A percentile compares a stretch with the other conserved stretches of the same genome.
These are phyloP conservation scores for Thripadectes ignobilis DNA, from an alignment of 2,797 vertebrate genomes.

Conservation along the genomic window DNA sequence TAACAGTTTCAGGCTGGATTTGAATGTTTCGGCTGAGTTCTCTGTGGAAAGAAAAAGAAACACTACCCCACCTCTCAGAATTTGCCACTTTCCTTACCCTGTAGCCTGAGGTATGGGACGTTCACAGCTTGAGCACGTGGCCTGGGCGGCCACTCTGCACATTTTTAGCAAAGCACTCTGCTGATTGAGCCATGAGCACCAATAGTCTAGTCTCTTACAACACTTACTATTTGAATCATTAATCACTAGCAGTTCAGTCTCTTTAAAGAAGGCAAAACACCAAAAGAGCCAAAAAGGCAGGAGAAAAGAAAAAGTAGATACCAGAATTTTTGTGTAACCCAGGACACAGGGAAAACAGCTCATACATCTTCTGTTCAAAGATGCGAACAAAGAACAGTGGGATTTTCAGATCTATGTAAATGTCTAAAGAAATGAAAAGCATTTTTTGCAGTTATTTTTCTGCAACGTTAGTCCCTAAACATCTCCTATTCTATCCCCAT, in stretches of 20 bases:
- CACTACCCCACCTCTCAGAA: not conserved
- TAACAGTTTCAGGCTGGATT: not conserved
- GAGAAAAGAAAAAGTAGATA: not conserved
- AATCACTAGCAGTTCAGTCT: not conserved
- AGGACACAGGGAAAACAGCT: not conserved
- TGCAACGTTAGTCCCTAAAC: not conserved
- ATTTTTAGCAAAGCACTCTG: not conserved
- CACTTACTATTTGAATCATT: not conserved
- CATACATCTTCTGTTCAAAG: not conserved
- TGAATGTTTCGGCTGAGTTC: not conserved
- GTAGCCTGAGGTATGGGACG: not conserved
- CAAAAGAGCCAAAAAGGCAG: not conserved
- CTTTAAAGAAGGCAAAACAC: not conserved
- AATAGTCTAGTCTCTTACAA: not conserved
- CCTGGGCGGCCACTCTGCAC: not conserved
- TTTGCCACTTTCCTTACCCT: not conserved
- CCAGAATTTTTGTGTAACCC: not conserved
- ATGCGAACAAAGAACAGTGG: not conserved
- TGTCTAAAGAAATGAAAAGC: not conserved
- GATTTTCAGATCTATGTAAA: not conserved
- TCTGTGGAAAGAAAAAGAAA: not conserved
- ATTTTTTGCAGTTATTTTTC: not conserved
- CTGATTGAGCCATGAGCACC: not conserved
- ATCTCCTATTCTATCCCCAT: not conserved
- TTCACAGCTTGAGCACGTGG: not conserved